Conservation (phyloP, 1,140 invertebrate species). For the Galleria mellonella region DNA sequence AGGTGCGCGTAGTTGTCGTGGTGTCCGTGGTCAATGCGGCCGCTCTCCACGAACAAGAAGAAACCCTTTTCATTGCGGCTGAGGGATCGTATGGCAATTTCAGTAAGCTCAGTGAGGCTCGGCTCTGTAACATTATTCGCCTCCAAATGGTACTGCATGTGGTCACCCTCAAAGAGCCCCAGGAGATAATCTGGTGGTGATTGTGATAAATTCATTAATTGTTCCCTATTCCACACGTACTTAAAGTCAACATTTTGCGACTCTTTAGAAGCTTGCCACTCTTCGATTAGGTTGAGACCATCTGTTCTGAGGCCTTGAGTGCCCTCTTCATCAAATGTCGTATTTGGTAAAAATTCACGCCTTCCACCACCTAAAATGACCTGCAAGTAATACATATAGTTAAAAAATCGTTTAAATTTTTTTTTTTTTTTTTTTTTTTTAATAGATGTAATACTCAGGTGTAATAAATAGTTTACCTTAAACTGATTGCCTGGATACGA, state of each 20-base stretch:
- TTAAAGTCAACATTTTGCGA: neutral
- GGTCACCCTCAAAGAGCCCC: neutral
- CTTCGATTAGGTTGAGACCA: neutral
- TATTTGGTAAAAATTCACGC: neutral
- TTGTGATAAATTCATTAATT: neutral
- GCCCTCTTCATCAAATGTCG: neutral
- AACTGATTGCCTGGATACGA: constrained; percentile 76
- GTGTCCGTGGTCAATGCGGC: neutral
- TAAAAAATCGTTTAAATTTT: no score
- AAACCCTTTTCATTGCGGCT: neutral
- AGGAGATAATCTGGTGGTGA: neutral
- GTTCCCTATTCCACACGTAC: neutral
- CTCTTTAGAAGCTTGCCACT: neutral
- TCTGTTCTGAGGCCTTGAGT: neutral
- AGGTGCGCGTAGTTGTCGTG: neutral
- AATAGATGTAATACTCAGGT: no score
- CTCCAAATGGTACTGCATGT: neutral
- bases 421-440: no score
- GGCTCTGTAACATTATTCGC: neutral
- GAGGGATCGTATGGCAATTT: neutral
- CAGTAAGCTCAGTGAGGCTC: neutral
- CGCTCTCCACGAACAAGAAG: neutral
- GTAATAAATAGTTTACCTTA: constrained; percentile 62
- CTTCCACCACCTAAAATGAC: neutral
- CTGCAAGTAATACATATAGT: neutral